These are phyloP conservation scores for Aselliscus stoliczkanus DNA, from an alignment of 2,797 vertebrate genomes.

Conservation along the genomic window DNA sequence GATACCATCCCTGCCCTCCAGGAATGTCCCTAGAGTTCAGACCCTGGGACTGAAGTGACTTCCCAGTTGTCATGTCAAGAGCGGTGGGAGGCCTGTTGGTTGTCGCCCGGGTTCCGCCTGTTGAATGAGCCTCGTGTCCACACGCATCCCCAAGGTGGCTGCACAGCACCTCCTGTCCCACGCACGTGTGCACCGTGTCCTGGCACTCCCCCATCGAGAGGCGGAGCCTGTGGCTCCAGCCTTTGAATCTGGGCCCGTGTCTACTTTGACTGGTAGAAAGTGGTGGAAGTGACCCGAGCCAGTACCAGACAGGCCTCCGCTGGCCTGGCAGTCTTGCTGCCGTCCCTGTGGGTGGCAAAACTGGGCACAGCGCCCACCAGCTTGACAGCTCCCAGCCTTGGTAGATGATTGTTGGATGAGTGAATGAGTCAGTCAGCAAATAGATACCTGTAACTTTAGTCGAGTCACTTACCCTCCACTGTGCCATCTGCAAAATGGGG, in stretches of 20 bases:
- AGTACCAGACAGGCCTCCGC: neutral
- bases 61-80: neutral
- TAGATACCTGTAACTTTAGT: neutral
- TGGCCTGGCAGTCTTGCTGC: neutral
- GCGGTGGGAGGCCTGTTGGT: neutral
- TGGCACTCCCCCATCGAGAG: neutral
- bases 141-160: neutral
- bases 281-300: neutral
- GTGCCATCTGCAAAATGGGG: neutral
- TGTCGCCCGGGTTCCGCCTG: neutral
- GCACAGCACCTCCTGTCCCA: accelerated
- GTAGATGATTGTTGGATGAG: neutral
- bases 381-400: neutral
- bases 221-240: neutral
- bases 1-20: neutral
- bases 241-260: neutral
- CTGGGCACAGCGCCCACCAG: accelerated
- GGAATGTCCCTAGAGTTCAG: neutral
- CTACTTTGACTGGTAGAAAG: neutral
- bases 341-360: neutral
- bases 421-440: neutral
- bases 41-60: neutral
- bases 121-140: neutral
- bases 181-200: neutral
- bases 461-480: neutral